Evolutionary conservation across 2,113 vertebrate species (phyloP), one percentile per base, ranked within the genome.

Genomic region (Mystacornis crossleyi): DNA sequence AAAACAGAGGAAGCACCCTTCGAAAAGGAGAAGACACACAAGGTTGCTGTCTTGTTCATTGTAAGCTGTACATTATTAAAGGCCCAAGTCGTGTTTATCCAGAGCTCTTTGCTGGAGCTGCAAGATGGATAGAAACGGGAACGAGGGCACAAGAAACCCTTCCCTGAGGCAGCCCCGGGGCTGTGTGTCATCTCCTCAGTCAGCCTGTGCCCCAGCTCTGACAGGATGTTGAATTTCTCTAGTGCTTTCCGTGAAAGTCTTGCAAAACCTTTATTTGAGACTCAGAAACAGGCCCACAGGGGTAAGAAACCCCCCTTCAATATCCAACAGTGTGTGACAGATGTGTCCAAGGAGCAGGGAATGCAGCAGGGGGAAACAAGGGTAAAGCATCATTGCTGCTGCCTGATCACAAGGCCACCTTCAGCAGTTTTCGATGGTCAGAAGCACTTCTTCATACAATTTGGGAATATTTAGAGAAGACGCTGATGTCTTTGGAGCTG

Each of bases 11-110:
- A 89, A 65, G 17, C 18, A 50, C 3, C 1, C 0, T 58, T 70
- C 79, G 74, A 82, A 81, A 50, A 47, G 55, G 78, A 84, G 83
- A 50, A 4, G 4, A 36, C 48, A 69, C 51, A 64, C 19, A 19
- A 29, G 34, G n/a, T 14, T 80, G 26, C 65, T 85, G 55, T 75
- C 82, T 74, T 64, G 23, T 40, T 57, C 3, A 3, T 29, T 81
- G 43, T 62, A 64, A 87, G 31, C 34, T 81, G 73, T 81, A 23
- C 40, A 74, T 81, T 95, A 94, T 91, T 94, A 93, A 94, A 96
- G 73, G 17, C 28, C 54, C 42, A 43, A 47, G 38, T 38, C 0
- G 0, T 95, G 87, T 93, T 86, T 84, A 66, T 81, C 65, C 51
- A 78, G 64, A 54, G 64, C 54, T 94, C 77, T 65, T 83, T n/a